Base-by-base conservation (phyloP, 2,797 vertebrate genomes). In the Pampus argenteus region DNA sequence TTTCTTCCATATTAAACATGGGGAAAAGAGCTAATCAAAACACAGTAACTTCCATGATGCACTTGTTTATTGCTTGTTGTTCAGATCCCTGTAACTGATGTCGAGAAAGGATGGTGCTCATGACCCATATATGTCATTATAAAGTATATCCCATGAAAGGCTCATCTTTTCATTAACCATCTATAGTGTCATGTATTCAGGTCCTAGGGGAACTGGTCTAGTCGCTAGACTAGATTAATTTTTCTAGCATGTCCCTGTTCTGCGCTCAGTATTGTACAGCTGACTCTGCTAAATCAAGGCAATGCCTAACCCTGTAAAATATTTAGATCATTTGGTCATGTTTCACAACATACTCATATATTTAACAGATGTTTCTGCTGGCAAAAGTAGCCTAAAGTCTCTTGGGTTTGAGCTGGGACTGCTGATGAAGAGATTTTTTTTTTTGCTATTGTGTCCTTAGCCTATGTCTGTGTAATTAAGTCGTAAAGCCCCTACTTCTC, bases 361-460 rank as follows among this genome's bases (percentile, higher is more conserved):
- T 86, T 81, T 78, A 79, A 73, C 89, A 87, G 90, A 92, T 89
- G 86, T 85, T 87, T 78, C 75, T 80, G 58, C 84, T 85, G 79
- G 83, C 82, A 74, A 79, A 82, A 82, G 71, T 65, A 73, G 42
- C 65, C 67, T 5, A 4, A 59, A 73, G 77, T 86, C 86, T 89
- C 88, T 52, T 62, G 83, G 75, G 87, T 68, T 64, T 69, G 61
- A 64, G 73, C 57, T 74, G 66, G 62, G 91, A 84, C 52, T 82
- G 89, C 89, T 91, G 89, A 92, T 81, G 18, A 76, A 80, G 72
- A 77, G 15, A 54, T 82, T 86, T 84, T 79, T 71, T 73, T 50
- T 42, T 76, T 28, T 59, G 64, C 61, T 70, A 57, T 89, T 88
- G 82, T 90, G 73, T 86, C 70, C 60, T 81, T 69, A 76, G 74